These are phyloP conservation scores for Aquatica leii DNA, from an alignment of 2,888 invertebrate genomes.

Conservation along the genomic window DNA sequence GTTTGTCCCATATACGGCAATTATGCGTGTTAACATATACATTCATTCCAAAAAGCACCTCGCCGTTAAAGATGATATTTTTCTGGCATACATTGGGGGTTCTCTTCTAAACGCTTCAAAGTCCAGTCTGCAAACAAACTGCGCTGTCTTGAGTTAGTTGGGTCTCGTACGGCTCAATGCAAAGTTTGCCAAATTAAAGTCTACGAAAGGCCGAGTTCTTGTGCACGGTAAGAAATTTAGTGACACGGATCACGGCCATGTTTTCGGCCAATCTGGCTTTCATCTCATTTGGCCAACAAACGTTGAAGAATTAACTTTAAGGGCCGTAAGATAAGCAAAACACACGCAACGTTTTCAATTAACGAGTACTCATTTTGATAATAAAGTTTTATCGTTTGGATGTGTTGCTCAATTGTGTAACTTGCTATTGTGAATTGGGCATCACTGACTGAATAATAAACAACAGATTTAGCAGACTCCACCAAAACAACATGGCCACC, in stretches of 20 bases:
- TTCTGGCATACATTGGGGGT: too few relatives aligned
- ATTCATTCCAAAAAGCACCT: too few relatives aligned
- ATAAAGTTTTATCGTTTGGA: too few relatives aligned
- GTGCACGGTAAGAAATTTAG: not conserved
- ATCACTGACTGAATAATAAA: not conserved
- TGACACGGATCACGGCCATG: too few relatives aligned
- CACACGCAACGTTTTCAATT: too few relatives aligned
- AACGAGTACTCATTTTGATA: not conserved
- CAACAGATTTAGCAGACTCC: too few relatives aligned
- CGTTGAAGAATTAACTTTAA: not conserved
- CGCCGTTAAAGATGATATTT: too few relatives aligned
- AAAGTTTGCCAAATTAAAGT: not conserved
- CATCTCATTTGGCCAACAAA: not conserved
- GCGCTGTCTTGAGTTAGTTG: not conserved
- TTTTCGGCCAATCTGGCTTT: not conserved
- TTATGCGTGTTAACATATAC: not conserved
- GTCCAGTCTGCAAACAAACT: not conserved
- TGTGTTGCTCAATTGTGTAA: not conserved
- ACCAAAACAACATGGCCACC: not conserved
- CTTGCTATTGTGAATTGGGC: not conserved
- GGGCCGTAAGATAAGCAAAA: not conserved
- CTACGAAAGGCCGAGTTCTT: not conserved
- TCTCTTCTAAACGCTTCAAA: too few relatives aligned
- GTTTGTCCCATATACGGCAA: too few relatives aligned
- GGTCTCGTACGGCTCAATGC: not conserved